Evolutionary conservation across 2,888 invertebrate species (phyloP), one percentile per base, ranked within the genome.

Genomic region (Drosophila kanekoi): DNA sequence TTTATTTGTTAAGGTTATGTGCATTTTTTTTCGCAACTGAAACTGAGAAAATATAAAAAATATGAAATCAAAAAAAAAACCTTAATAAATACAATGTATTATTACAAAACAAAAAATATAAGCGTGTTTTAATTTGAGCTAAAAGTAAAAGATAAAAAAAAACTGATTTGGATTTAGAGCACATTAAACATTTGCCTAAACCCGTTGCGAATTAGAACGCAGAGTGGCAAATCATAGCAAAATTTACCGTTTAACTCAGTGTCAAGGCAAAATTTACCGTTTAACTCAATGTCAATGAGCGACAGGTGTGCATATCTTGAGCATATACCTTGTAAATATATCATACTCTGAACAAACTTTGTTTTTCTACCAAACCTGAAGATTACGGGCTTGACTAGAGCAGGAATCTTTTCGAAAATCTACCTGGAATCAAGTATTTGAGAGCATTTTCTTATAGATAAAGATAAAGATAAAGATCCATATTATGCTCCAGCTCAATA

Each of bases 1-100:
- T 76, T 71, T 84, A 85, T 77, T 68, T 63, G 48, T 47, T 65
- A 77, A 79, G 61, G 51, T 40, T 53, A 56, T 62, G 23, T 40
- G n/a, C 37, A 49, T 68, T 48, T 56, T 47, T 58, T 51, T 38
- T 37, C 33, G 37, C 53, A 47, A 38, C 45, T 35, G 28, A 20
- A 49, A 33, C 9, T 35, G 49, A 37, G 16, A 47, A 33, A 61
- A 49, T 28, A 10, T 53, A 66, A 51, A 43, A 41, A 40, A 23
- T 5, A 23, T 23, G 1, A 54, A 35, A 40, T 40, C n/a, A 14
- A 49, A 51, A 20, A 3, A 33, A 45, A 51, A 43, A 35, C 52
- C 38, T 61, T 23, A 51, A 76, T 33, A 20, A 38, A 63, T 35
- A 20, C 41, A 59, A 76, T 44, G 45, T 62, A 65, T 37, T 20